Evolutionary conservation across 2,113 vertebrate genomes (phyloP).

Genomic region (Piprites chloris): DNA sequence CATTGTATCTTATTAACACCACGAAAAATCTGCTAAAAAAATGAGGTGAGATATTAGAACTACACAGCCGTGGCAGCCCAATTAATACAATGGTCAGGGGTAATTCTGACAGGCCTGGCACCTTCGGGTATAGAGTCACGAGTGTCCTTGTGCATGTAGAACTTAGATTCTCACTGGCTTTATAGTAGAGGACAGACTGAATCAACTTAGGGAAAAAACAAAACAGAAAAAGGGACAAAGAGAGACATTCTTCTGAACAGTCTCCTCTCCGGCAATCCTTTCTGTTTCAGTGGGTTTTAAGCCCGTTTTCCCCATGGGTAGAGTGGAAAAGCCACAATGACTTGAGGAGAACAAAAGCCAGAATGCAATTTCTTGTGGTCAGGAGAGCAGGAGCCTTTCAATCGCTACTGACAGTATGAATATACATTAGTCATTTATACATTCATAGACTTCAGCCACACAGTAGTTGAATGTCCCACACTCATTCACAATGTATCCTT

Average conservation of each 20-base stretch:
- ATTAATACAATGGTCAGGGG: background rate
- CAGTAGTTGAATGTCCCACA: background rate
- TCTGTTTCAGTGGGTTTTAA: background rate
- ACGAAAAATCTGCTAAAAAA: background rate
- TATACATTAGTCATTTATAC: conserved; percentile 16
- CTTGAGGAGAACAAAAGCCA: conserved; percentile 17
- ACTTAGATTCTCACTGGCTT: background rate
- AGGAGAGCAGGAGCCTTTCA: conserved; percentile 15
- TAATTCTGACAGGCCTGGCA: background rate
- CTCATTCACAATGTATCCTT: background rate
- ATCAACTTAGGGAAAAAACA: background rate
- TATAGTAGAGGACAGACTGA: background rate
- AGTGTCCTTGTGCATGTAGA: background rate
- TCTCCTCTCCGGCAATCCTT: background rate
- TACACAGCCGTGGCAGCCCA: accelerated
- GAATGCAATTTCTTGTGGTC: background rate
- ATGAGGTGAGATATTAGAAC: background rate
- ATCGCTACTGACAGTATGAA: conserved; percentile 5
- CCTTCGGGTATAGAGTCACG: background rate
- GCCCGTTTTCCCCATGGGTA: background rate
- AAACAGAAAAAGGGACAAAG: background rate
- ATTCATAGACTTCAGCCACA: background rate
- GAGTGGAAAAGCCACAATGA: background rate
- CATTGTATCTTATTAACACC: background rate
- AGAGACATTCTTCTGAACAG: background rate